phyloP scores from a whole-genome alignment of 2,113 vertebrate genomes.

The Lontra canadensis region DNA sequence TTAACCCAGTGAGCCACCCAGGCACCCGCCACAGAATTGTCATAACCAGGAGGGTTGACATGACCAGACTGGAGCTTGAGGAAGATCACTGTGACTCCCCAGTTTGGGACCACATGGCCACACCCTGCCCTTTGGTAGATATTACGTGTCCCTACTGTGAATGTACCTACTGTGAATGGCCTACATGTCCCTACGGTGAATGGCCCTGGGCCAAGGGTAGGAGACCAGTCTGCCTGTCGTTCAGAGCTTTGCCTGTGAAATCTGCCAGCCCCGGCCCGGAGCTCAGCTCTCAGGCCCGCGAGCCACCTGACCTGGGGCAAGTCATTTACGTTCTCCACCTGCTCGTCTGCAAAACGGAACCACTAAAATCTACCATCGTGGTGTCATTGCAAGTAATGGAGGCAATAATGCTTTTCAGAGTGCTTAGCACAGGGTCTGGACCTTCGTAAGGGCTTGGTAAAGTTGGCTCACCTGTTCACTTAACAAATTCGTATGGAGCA shows the following conservation, averaged over 20 bases:
- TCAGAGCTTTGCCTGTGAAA: neutral
- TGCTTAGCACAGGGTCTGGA: neutral
- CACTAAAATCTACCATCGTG: neutral
- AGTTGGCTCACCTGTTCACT: neutral
- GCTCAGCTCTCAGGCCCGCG: fast-evolving
- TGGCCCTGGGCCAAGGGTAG: neutral
- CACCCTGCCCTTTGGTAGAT: fast-evolving
- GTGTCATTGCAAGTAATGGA: fast-evolving
- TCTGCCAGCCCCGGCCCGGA: neutral
- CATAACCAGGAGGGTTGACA: neutral
- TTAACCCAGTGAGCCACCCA: too few species aligned
- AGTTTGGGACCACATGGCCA: neutral
- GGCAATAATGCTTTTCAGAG: neutral
- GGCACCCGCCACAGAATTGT: neutral
- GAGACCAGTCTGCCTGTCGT: neutral
- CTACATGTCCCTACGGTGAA: neutral
- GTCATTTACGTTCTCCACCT: neutral
- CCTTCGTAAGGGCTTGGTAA: neutral
- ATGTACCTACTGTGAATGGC: neutral
- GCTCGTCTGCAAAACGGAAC: neutral
- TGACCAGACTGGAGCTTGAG: neutral
- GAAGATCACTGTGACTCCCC: neutral
- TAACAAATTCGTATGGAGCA: neutral
- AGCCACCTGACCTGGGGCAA: neutral
- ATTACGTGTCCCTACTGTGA: neutral